Percentiles rank a stretch among this genome's conserved stretches.
These are phyloP conservation scores for Martes martes DNA, from an alignment of 2,113 vertebrate species.

Conservation along the genomic window DNA sequence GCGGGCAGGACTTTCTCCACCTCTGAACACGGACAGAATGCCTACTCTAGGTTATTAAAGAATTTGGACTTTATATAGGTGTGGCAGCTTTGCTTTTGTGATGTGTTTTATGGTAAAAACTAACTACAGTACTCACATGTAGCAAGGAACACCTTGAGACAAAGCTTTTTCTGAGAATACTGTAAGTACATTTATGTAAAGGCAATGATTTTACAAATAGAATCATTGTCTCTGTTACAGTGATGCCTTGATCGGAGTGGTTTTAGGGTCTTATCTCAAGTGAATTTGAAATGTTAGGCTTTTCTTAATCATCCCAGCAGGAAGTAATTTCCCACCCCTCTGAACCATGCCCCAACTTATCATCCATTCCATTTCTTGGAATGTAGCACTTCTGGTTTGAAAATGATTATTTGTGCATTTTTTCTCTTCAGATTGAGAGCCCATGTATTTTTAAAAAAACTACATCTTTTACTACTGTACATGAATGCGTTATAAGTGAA, in stretches of 20 bases:
- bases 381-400: neutral
- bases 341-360: neutral
- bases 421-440: neutral
- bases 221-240: neutral
- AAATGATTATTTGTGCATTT: neutral
- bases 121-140: neutral
- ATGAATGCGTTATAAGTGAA: neutral
- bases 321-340: conserved; percentile 12
- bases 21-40: neutral
- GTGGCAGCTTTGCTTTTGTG: neutral
- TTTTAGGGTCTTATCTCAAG: neutral
- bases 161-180: neutral
- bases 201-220: neutral
- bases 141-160: neutral
- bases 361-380: neutral
- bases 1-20: no score
- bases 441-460: neutral
- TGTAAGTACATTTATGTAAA: neutral
- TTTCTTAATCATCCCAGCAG: neutral
- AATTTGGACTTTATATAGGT: neutral
- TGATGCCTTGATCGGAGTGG: neutral
- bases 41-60: neutral
- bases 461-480: neutral
- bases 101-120: neutral
- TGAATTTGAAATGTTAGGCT: neutral